A percentile compares a stretch with the other conserved stretches of the same genome.
Evolutionary conservation across 2,113 vertebrate species (phyloP).

Genomic region (Entelurus aequoreus): DNA sequence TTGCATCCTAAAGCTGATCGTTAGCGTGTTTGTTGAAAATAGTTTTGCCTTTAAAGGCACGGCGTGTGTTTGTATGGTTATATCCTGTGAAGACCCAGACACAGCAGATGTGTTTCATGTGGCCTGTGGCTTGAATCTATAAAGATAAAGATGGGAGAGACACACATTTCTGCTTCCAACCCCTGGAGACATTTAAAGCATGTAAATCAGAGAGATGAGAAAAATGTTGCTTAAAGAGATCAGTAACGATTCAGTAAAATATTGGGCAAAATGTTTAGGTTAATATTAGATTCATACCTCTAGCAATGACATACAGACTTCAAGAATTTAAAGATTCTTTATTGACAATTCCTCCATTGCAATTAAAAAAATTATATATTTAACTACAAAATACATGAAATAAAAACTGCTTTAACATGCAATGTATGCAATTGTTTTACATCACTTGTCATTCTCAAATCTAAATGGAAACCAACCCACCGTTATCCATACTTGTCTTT

Average conservation of each 20-base stretch:
- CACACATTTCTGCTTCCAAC: slow-evolving; percentile 1
- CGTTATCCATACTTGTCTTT: too few species aligned
- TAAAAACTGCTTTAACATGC: too few species aligned
- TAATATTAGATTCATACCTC: too few species aligned
- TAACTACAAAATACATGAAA: too few species aligned
- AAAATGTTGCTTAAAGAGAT: not conserved
- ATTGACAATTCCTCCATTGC: too few species aligned
- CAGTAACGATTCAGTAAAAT: not conserved
- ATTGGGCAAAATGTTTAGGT: not conserved
- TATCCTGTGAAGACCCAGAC: slow-evolving; percentile 30
- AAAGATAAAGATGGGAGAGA: slow-evolving; percentile 23
- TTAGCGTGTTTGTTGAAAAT: not conserved
- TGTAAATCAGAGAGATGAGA: not conserved
- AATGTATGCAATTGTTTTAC: too few species aligned
- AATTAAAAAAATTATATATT: too few species aligned
- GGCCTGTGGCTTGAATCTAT: slow-evolving; percentile 21
- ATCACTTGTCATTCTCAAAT: too few species aligned
- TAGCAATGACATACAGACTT: too few species aligned
- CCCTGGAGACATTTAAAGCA: not conserved
- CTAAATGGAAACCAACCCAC: too few species aligned
- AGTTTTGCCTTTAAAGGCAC: not conserved
- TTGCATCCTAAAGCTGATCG: not conserved
- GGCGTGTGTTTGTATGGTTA: slow-evolving; percentile 8
- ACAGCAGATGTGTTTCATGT: slow-evolving; percentile 48
- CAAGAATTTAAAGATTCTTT: too few species aligned